These are phyloP conservation scores for Metridium senile DNA, from an alignment of 92 coral and sea anemone genomes.

Conservation along the genomic window DNA sequence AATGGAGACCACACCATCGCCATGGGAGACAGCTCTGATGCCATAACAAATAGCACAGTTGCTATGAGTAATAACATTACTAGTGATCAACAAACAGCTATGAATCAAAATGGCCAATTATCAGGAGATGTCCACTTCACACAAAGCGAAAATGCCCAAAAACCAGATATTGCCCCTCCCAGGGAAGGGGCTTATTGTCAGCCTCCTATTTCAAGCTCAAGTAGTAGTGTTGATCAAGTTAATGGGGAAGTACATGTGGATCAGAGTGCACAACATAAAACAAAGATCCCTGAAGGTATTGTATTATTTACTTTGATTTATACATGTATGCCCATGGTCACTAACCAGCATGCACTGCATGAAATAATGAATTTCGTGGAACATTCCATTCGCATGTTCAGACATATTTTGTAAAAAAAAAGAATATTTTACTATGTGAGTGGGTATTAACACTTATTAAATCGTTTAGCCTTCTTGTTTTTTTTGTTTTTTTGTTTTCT, in stretches of 20 bases:
- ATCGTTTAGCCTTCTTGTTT: no score
- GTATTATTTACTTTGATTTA: no score
- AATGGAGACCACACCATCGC: not conserved
- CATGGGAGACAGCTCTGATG: not conserved
- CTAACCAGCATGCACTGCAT: no score
- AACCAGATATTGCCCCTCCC: no score
- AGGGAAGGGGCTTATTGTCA: no score
- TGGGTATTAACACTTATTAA: no score
- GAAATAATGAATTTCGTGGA: no score
- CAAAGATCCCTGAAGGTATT: slow-evolving; percentile 7
- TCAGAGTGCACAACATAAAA: not conserved
- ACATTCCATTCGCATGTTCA: no score
- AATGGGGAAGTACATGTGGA: not conserved
- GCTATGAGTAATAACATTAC: not conserved
- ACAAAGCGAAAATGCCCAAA: not conserved
- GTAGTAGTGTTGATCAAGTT: not conserved
- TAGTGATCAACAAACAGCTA: not conserved
- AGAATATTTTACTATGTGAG: no score
- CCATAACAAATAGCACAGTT: not conserved
- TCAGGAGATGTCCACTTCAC: not conserved
- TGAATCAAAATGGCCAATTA: not conserved
- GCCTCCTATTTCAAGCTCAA: not conserved
- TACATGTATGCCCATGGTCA: no score
- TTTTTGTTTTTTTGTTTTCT: no score
- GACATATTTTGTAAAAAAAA: no score